A percentile compares a stretch with the other conserved stretches of the same genome.
Conservation (phyloP, 2,797 vertebrate species). For the Pseudomugil gertrudae region DNA sequence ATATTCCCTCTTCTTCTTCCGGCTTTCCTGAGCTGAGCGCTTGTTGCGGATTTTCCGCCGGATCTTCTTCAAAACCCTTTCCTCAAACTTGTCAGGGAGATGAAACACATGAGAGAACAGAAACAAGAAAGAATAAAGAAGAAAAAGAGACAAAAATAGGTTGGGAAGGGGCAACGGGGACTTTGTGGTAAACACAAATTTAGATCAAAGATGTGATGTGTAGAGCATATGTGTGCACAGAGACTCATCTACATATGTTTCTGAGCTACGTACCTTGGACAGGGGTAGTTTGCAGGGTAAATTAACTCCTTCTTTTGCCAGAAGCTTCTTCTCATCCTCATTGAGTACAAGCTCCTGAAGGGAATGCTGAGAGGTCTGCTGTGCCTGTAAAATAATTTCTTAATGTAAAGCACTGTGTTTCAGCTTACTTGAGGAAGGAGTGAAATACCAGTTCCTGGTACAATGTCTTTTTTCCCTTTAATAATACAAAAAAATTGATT, state of each 20-base stretch:
- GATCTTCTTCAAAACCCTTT: conserved; percentile 94
- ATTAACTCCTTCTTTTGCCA: conserved; percentile 90
- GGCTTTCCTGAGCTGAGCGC: conserved; percentile 94
- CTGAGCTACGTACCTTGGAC: conserved; percentile 85
- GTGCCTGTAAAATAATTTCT: conserved; percentile 64
- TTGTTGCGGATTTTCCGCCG: conserved; percentile 97
- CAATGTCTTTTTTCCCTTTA: background rate
- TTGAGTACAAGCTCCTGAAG: conserved; percentile 89
- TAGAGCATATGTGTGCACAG: background rate
- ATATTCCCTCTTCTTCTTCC: conserved; percentile 96
- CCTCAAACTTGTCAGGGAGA: conserved; percentile 85
- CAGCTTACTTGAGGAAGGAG: conserved; percentile 10
- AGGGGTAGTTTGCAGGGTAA: conserved; percentile 90
- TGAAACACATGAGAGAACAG: conserved; percentile 36
- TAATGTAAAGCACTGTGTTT: conserved; percentile 7
- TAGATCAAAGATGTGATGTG: conserved; percentile 20
- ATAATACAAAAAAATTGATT: background rate
- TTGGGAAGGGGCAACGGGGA: background rate
- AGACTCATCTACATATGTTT: conserved; percentile 30
- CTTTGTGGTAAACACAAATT: conserved; percentile 27
- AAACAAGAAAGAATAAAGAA: conserved; percentile 26
- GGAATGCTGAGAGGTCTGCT: conserved; percentile 69
- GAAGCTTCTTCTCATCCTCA: conserved; percentile 93
- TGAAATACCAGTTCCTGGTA: background rate
- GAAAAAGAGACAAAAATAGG: conserved; percentile 33